These are phyloP conservation scores for Noctua janthina DNA, from an alignment of 2,888 invertebrate genomes.

Conservation along the genomic window DNA sequence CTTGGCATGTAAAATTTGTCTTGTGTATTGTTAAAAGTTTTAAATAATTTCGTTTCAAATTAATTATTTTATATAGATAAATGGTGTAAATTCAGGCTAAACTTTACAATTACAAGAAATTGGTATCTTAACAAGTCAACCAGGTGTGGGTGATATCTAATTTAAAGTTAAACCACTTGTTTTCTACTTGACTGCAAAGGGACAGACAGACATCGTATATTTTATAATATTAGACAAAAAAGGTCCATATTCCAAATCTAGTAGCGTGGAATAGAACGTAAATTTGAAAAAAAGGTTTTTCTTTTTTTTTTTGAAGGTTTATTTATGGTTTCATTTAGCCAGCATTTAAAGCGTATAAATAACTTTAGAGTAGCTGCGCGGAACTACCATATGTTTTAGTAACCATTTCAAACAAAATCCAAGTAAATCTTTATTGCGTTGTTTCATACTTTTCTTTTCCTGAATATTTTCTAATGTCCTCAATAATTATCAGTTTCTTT, in stretches of 20 bases:
- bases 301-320: conserved; percentile 15
- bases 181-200: conserved; percentile 40
- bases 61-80: neutral
- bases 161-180: conserved; percentile 20
- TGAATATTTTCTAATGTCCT: neutral
- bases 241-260: conserved; percentile 38
- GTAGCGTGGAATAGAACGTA: conserved; percentile 60
- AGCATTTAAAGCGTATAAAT: neutral
- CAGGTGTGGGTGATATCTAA: neutral
- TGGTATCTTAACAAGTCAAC: neutral
- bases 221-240: conserved; percentile 47
- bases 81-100: too few relatives aligned
- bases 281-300: conserved; percentile 32
- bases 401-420: neutral
- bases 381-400: neutral
- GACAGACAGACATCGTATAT: conserved; percentile 28
- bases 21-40: neutral
- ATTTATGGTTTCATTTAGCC: conserved; percentile 34
- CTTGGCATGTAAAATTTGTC: neutral
- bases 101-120: neutral
- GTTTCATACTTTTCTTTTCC: neutral
- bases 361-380: too few relatives aligned
- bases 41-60: neutral
- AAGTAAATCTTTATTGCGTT: neutral
- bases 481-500: neutral